Percentiles rank a stretch among this genome's conserved stretches.
Conservation (phyloP, 2,113 vertebrate genomes). For the human region GRCh38 chr4:188293001-188293500, state of each 20-base stretch:
- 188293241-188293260: not conserved
- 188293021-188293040: not conserved
- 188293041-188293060: not conserved
- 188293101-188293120: not conserved
- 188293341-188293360: not conserved
- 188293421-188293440: not conserved
- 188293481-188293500: not conserved
- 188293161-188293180: not conserved
- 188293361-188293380: not conserved
- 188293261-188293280: not conserved
- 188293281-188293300: not conserved
- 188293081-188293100: not conserved
- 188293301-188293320: not conserved
- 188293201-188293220: not conserved
- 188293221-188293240: not conserved
- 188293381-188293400: not conserved
- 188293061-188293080: not conserved
- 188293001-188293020: conserved; percentile 19
- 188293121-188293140: conserved; percentile 32
- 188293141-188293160: not conserved
- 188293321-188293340: not conserved
- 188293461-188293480: not conserved
- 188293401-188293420: not conserved
- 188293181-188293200: not conserved
- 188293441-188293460: accelerated